Percentiles rank a stretch among this genome's conserved stretches.
These are phyloP conservation scores for Zygothrica quintamaculata DNA, from an alignment of 2,888 invertebrate genomes.

Conservation along the genomic window DNA sequence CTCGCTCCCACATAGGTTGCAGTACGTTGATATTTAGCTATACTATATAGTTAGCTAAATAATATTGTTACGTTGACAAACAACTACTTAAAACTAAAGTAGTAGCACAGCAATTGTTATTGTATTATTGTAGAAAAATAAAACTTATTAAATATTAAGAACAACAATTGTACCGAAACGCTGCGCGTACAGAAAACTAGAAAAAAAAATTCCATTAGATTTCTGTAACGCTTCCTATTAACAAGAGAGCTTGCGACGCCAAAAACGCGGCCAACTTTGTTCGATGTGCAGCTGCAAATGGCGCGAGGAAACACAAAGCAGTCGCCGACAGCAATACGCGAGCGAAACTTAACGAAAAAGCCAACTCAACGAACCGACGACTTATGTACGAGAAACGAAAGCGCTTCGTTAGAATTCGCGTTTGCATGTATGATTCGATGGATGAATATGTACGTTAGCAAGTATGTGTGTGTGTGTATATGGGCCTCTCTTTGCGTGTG, in stretches of 20 bases:
- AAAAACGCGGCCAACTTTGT: conserved; percentile 77
- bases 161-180: conserved; percentile 48
- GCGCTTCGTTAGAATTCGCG: conserved; percentile 70
- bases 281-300: conserved; percentile 81
- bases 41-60: background rate
- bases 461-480: conserved; percentile 24
- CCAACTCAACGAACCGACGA: conserved; percentile 54
- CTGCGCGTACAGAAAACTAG: conserved; percentile 38
- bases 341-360: conserved; percentile 54
- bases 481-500: conserved; percentile 27
- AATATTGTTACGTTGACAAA: conserved; percentile 1
- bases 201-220: conserved; percentile 78
- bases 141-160: conserved; percentile 64
- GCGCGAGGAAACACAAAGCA: conserved; percentile 71
- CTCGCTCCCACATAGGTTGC: conserved; percentile 85
- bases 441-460: too few relatives aligned
- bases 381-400: conserved; percentile 48
- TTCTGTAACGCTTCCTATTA: conserved; percentile 49
- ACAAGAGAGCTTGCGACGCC: conserved; percentile 34
- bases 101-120: too few relatives aligned
- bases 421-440: conserved; percentile 17
- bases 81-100: too few relatives aligned
- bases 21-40: conserved; percentile 73
- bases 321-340: conserved; percentile 57
- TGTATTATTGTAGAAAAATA: conserved; percentile 28